Base-by-base conservation (phyloP, 2,888 invertebrate species). In the Leptinotarsa peninsularis region DNA sequence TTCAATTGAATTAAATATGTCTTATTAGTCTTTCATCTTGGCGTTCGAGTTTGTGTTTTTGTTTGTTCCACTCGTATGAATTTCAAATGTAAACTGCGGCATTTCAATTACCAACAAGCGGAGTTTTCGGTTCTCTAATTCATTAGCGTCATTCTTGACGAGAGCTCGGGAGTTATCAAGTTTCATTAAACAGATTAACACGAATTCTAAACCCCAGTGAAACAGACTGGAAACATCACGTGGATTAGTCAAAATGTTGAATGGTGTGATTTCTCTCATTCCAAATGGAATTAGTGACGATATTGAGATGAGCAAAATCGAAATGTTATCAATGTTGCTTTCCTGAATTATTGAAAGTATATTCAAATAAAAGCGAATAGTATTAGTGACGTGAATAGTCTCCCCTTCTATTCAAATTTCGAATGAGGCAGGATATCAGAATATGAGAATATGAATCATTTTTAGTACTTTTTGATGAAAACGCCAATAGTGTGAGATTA, bases 1-100 rank as follows among this genome's bases (percentile, higher is more conserved):
- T 78, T 70, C 77, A 78, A 83, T 81, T 80, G 79, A 81, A 82
- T 82, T 82, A 82, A 82, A 82, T 81, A 80, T 81, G 79, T 81
- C 78, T 71, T 78, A 80, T 80, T 80, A 80, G 78, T 50, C 67
- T 73, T 21, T 33, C 56, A 72, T 71, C 17, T 70, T 60, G 27
- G 18, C 33, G 54, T 49, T 63, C 43, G 15, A 43, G 52, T 66
- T 66, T 17, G 66, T 27, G 63, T 71, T 66, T 71, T 27, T 54
- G 49, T 63, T 60, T 72, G 27, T 33, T n/a, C 33, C 33, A 63
- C 43, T 63, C 43, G 27, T n/a, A 63, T 63, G 63, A 43, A 63
- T 63, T 33, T 13, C 21, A n/a, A 43, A 33, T 63, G 63, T 63
- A 33, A 33, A 63, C 63, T 27, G 63, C 17, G 43, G 33, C 63